Conservation (phyloP, 1,140 invertebrate species). For the Temnothorax longispinosus region DNA sequence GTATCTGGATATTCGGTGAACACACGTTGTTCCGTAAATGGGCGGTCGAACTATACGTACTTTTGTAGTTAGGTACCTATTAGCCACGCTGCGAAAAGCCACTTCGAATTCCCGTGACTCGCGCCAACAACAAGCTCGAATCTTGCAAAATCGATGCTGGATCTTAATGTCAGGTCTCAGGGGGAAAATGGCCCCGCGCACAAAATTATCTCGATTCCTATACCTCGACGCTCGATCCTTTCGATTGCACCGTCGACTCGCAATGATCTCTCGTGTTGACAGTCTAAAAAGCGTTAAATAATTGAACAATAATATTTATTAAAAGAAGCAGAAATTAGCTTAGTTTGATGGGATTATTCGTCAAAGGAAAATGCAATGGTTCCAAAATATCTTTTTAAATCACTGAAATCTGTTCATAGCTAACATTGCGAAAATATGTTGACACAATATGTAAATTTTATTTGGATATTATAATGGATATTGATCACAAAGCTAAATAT, state of each 20-base stretch:
- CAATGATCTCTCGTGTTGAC: neutral
- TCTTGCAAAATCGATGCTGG: constrained; percentile 45
- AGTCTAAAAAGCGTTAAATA: neutral
- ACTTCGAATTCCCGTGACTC: constrained; percentile 58
- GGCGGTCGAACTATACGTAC: constrained; percentile 67
- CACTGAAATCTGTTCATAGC: neutral
- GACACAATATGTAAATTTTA: constrained; percentile 1
- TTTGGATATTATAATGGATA: neutral
- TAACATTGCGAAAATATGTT: neutral
- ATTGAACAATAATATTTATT: neutral
- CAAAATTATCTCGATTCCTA: constrained; percentile 40
- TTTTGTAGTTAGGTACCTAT: constrained; percentile 64
- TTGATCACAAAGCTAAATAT: neutral
- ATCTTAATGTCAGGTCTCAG: constrained; percentile 50
- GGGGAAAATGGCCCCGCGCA: constrained; percentile 41
- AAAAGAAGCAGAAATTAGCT: neutral
- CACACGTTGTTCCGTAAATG: constrained; percentile 74
- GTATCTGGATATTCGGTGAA: constrained; percentile 71
- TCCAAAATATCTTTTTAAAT: neutral
- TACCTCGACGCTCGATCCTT: constrained; percentile 7
- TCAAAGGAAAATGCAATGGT: neutral
- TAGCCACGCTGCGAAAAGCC: constrained; percentile 64
- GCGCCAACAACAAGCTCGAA: constrained; percentile 57
- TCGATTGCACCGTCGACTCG: constrained; percentile 19
- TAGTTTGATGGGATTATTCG: neutral